Conservation (phyloP, 2,797 vertebrate species). For the Notolepis coatsorum region DNA sequence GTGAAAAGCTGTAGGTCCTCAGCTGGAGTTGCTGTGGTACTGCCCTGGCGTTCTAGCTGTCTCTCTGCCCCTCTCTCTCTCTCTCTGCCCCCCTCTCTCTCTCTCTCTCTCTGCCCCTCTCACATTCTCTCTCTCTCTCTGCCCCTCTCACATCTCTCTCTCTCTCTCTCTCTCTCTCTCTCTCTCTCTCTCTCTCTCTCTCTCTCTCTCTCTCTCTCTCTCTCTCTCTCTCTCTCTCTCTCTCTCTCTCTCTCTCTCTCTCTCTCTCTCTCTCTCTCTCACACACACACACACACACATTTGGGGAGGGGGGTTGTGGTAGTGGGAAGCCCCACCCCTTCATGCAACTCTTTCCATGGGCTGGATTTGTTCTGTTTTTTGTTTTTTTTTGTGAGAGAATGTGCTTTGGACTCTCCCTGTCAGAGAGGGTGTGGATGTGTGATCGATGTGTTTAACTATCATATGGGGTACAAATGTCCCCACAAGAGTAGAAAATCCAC, state of each 20-base stretch:
- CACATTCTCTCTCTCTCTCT: too few species aligned
- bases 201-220: not conserved
- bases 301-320: conserved; percentile 37
- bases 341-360: conserved; percentile 1
- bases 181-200: not conserved
- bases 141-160: conserved; percentile 11
- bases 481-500: too few species aligned
- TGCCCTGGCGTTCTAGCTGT: not conserved
- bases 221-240: not conserved
- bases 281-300: conserved; percentile 19
- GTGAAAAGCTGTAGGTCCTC: conserved; percentile 29
- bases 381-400: conserved; percentile 1
- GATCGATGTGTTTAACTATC: not conserved
- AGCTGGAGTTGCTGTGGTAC: conserved; percentile 1
- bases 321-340: conserved; percentile 54
- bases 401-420: not conserved
- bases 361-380: conserved; percentile 45
- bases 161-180: not conserved
- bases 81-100: not conserved
- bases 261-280: conserved; percentile 2
- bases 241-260: conserved; percentile 12
- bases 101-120: too few species aligned
- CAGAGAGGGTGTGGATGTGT: not conserved
- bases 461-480: too few species aligned
- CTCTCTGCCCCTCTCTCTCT: not conserved